A percentile compares a stretch with the other conserved stretches of the same genome.
Evolutionary conservation across 2,888 invertebrate species (phyloP).

Genomic region (Dolichopus griseipennis): DNA sequence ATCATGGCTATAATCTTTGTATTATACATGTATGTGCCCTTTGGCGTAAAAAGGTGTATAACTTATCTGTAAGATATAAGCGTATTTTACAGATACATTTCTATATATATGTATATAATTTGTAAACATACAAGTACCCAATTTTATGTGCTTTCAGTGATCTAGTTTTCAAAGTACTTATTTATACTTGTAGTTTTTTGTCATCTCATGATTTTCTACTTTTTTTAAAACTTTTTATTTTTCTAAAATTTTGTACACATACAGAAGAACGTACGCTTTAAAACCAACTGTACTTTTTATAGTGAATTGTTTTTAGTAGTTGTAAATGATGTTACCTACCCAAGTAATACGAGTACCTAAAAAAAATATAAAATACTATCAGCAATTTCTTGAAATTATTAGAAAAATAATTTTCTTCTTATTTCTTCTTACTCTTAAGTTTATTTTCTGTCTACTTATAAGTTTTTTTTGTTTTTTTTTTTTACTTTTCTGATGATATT

Average conservation of each 20-base stretch:
- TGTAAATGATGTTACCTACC: too few species aligned
- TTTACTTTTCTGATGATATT: neutral
- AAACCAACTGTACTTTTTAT: too few species aligned
- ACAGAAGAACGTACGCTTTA: too few species aligned
- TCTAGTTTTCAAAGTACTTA: neutral
- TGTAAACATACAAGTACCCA: neutral
- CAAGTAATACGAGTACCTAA: neutral
- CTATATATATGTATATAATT: neutral
- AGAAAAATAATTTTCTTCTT: neutral
- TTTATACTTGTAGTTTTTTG: neutral
- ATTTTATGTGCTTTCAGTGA: neutral
- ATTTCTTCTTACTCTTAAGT: neutral
- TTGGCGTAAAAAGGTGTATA: neutral
- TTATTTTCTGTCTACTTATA: too few species aligned
- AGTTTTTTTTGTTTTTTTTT: neutral
- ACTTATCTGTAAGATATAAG: neutral
- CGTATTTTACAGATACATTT: neutral
- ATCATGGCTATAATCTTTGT: neutral
- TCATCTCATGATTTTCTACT: neutral
- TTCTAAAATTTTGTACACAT: too few species aligned
- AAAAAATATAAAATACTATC: neutral
- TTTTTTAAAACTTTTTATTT: too few species aligned
- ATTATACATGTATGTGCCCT: neutral
- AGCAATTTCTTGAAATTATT: neutral
- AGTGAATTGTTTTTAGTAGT: too few species aligned